These are phyloP conservation scores for Teleopsis dalmanni DNA, from an alignment of 1,140 invertebrate genomes.

Conservation along the genomic window DNA sequence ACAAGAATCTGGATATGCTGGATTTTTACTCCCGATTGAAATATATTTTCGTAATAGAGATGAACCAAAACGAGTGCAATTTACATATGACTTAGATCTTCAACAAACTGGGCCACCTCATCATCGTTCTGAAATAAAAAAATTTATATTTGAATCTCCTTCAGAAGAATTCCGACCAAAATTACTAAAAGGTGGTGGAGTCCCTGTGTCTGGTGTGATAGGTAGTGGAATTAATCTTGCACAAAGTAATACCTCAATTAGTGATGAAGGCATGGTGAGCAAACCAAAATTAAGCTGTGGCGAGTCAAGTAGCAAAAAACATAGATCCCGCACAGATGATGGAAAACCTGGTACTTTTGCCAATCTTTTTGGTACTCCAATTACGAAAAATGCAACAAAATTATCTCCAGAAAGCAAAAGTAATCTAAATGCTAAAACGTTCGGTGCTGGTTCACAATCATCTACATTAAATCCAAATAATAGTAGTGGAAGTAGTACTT, in stretches of 20 bases:
- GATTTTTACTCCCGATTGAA: slow-evolving; percentile 83
- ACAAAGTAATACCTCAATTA: slow-evolving; percentile 2
- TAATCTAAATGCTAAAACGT: slow-evolving; percentile 1
- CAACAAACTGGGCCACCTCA: slow-evolving; percentile 63
- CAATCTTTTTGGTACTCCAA: slow-evolving; percentile 70
- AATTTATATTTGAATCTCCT: slow-evolving; percentile 54
- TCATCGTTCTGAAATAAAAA: slow-evolving; percentile 61
- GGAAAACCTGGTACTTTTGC: slow-evolving; percentile 60
- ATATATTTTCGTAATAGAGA: slow-evolving; percentile 87
- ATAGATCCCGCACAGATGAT: slow-evolving; percentile 56
- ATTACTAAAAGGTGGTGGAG: slow-evolving; percentile 79
- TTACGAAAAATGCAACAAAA: slow-evolving; percentile 57
- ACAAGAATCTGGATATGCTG: slow-evolving; percentile 89
- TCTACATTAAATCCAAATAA: slow-evolving; percentile 6
- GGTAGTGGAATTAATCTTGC: slow-evolving; percentile 5
- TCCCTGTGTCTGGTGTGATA: slow-evolving; percentile 26
- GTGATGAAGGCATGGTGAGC: slow-evolving; percentile 39
- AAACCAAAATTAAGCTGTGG: slow-evolving; percentile 58
- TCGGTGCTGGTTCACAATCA: background rate
- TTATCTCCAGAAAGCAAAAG: slow-evolving; percentile 44
- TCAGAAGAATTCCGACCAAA: slow-evolving; percentile 83
- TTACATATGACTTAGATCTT: slow-evolving; percentile 80
- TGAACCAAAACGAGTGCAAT: slow-evolving; percentile 79
- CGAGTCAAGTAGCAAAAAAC: slow-evolving; percentile 55
- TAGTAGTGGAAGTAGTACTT: slow-evolving; percentile 11